Evolutionary conservation across 2,888 invertebrate genomes (phyloP).

Genomic region (Alloplasta piceator): DNA sequence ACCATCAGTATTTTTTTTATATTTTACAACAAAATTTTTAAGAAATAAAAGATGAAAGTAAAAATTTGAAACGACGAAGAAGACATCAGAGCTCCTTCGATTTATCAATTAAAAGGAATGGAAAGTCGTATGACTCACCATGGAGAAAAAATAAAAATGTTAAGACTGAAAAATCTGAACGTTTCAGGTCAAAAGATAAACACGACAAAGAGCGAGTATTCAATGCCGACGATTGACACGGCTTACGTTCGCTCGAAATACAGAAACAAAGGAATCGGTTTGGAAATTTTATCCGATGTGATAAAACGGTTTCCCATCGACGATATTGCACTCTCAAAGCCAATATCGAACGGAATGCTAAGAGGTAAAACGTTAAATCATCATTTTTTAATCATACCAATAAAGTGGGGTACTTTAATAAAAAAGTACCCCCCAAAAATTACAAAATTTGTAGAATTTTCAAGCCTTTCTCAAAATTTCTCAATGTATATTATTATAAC

Average conservation of each 20-base stretch:
- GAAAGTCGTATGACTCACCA: no score
- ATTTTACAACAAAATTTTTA: no score
- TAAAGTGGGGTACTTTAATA: neutral
- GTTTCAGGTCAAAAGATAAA: conserved; percentile 75
- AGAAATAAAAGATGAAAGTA: no score
- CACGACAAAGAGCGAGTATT: conserved; percentile 73
- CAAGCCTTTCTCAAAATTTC: neutral
- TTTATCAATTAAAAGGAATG: no score
- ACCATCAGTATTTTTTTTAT: no score
- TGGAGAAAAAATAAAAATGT: neutral
- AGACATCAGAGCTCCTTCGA: no score
- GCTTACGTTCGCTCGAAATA: conserved; percentile 78
- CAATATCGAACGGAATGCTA: conserved; percentile 80
- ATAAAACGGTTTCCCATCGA: conserved; percentile 73
- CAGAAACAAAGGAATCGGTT: conserved; percentile 79
- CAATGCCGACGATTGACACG: conserved; percentile 81
- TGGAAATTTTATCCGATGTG: conserved; percentile 77
- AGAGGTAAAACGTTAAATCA: conserved; percentile 73
- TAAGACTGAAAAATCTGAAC: neutral
- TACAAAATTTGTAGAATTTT: neutral
- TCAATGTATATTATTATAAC: conserved; percentile 11
- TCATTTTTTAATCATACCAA: neutral
- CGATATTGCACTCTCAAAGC: conserved; percentile 81
- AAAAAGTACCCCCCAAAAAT: neutral
- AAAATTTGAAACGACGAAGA: no score